Conservation (phyloP, 2,797 vertebrate species). For the Distichodus sexfasciatus region DNA sequence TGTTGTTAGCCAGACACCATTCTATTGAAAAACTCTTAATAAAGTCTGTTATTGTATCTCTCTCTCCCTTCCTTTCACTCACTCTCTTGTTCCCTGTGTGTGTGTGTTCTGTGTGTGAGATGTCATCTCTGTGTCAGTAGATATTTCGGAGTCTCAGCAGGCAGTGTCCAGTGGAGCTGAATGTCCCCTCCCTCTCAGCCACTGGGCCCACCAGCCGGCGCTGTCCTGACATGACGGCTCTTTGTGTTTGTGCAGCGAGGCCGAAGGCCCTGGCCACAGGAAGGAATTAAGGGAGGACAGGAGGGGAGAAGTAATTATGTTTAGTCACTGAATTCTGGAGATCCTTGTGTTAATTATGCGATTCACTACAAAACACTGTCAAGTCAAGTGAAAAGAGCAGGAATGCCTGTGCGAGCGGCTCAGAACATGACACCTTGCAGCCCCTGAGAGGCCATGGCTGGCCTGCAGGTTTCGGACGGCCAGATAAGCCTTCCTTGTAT, state of each 20-base stretch:
- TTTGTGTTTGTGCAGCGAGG: constrained; percentile 58
- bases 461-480: constrained; percentile 33
- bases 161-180: constrained; percentile 40
- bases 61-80: not conserved
- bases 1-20: not conserved
- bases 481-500: constrained; percentile 39
- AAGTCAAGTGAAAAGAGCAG: constrained; percentile 56
- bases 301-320: constrained; percentile 59
- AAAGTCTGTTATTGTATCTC: constrained; percentile 8
- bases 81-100: too few species aligned
- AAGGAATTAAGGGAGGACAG: constrained; percentile 55
- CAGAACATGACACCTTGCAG: constrained; percentile 53
- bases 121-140: constrained; percentile 40
- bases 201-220: constrained; percentile 46
- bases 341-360: constrained; percentile 58
- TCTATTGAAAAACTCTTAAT: not conserved
- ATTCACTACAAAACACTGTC: constrained; percentile 57
- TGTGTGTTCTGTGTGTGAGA: constrained; percentile 7
- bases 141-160: constrained; percentile 45
- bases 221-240: constrained; percentile 54
- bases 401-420: constrained; percentile 48
- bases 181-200: constrained; percentile 34
- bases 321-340: constrained; percentile 58
- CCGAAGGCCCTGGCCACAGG: constrained; percentile 54
- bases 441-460: constrained; percentile 40